A percentile compares a stretch with the other conserved stretches of the same genome.
These are phyloP conservation scores for Amorpha juglandis DNA, from an alignment of 2,888 invertebrate genomes.

Conservation along the genomic window DNA sequence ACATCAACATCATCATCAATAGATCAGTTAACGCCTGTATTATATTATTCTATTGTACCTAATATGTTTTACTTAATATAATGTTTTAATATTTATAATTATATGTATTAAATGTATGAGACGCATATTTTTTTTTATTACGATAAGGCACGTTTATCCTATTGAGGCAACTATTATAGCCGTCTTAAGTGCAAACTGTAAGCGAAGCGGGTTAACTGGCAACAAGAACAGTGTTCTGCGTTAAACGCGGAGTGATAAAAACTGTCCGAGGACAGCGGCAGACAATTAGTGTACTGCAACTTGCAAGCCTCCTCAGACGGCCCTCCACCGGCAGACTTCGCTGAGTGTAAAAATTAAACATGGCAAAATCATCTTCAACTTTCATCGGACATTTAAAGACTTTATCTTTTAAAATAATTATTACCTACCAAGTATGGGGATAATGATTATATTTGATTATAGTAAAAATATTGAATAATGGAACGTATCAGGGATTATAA, in stretches of 20 bases:
- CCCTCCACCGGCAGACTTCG: slow-evolving; percentile 48
- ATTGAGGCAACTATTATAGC: background rate
- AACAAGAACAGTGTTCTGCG: slow-evolving; percentile 24
- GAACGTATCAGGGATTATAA: too few species aligned
- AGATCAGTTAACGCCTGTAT: too few species aligned
- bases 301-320: slow-evolving; percentile 63
- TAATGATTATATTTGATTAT: too few species aligned
- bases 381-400: slow-evolving; percentile 11
- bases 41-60: too few species aligned
- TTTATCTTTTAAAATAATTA: background rate
- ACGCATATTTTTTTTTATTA: too few species aligned
- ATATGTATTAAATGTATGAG: too few species aligned
- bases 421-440: too few species aligned
- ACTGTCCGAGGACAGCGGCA: slow-evolving; percentile 44
- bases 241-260: slow-evolving; percentile 6
- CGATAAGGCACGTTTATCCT: too few species aligned
- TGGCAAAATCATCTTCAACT: slow-evolving; percentile 43
- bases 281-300: slow-evolving; percentile 70
- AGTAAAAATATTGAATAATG: too few species aligned
- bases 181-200: background rate
- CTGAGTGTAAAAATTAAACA: slow-evolving; percentile 57
- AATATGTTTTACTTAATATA: too few species aligned
- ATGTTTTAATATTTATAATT: too few species aligned
- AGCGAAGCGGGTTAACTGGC: slow-evolving; percentile 4
- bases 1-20: too few species aligned